Evolutionary conservation across 1,140 invertebrate species (phyloP), one percentile per base, ranked within the genome.

Genomic region (Drosophila kohkoa): DNA sequence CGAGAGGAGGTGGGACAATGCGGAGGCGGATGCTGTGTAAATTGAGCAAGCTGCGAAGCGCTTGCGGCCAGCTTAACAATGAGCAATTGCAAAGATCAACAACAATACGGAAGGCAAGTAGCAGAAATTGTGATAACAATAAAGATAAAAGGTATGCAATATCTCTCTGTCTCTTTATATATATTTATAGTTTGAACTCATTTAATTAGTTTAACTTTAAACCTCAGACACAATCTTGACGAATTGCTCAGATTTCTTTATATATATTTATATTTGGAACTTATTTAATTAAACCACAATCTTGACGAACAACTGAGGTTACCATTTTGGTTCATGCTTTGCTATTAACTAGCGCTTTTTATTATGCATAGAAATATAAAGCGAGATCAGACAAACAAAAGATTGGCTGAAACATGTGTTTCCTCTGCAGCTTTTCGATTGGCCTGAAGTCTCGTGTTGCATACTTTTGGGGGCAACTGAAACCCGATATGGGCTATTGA

Each of bases 61-160:
- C 73, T 67, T 0, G 20, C n/a, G 16, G 69, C 43, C 69, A 66
- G n/a, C 20, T 41, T 45, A 58, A 41, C 28, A 48, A 46, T n/a
- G 11, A 57, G 57, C 49, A 49, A 48, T 41, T 35, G 60, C 48
- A 65, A 69, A 64, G 63, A 80, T 65, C 63, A 49, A 32, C 51
- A 75, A 76, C 51, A 70, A 69, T 55, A 49, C 74, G 51, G 13
- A 60, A 38, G 41, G 60, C 58, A 45, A 48, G 35, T 48, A 41
- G n/a, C 16, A 46, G 43, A 48, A 69, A 46, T 25, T 25, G 20
- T 25, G 20, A 25, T 35, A 38, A 38, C n/a, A 52, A 51, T 38
- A 46, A 66, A 49, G 25, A 30, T 11, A 52, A 2, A 8, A 25
- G 20, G 6, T 25, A 45, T 20, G 16, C 20, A 25, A 25, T 25